Evolutionary conservation across 2,113 vertebrate genomes (phyloP), one percentile per base, ranked within the genome.

Genomic region (Serilophus lunatus): DNA sequence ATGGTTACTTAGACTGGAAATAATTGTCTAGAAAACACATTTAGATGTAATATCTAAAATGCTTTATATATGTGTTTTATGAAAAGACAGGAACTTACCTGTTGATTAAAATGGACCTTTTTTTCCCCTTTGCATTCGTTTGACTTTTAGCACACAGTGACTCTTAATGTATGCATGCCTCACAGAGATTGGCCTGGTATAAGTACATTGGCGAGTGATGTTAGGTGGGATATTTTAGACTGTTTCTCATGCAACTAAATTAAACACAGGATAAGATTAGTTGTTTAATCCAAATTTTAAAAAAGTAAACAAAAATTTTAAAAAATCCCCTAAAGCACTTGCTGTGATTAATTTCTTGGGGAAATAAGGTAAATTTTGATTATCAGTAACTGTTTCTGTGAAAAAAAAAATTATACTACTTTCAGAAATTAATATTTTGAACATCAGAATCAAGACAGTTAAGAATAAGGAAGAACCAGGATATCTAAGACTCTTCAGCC

Each of bases 11-110:
- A 90, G 47, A 92, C 96, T 97, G 97, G 95, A 98, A 98, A 97
- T 96, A 97, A 97, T 97, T 97, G 93, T 94, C 97, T 94, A 95
- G 79, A 97, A 98, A 97, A 97, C 88, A 96, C 40, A 64, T 95
- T 96, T 97, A 61, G 90, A 83, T 96, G 64, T 96, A 91, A 94
- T 94, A 97, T 87, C 85, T 95, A 95, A 96, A 97, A 96, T 90
- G 42, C 14, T 83, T 66, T 64, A 14, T 78, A 68, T 71, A 76
- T 57, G 18, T 24, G 0, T 88, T 78, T 74, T 74, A 88, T 77
- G 50, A 81, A 96, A 81, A 65, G 13, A 47, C 51, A 92, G 13
- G 22, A 75, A 6, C 8, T 33, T 31, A 86, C 13, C 7, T 75
- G 38, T 76, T 47, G 47, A 77, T 29, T 36, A 71, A 86, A 89